Evolutionary conservation across 92 coral and sea anemone genomes (phyloP), one percentile per base, ranked within the genome.

Genomic region (Montipora capitata): DNA sequence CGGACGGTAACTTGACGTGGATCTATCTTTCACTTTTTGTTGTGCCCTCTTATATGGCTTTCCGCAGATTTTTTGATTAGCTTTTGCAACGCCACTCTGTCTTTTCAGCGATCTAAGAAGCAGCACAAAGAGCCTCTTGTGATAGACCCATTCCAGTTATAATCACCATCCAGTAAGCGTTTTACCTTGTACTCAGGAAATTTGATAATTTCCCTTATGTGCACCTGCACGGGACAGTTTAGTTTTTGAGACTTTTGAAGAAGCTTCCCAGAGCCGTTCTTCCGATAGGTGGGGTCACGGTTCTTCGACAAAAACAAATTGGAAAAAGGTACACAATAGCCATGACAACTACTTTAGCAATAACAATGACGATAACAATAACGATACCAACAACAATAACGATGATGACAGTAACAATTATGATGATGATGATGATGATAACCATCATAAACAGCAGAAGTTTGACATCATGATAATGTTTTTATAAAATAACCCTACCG

Each of bases 131-230:
- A 10, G 38, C n/a, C 62, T 61, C 41, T 73, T 57, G 41, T 69
- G 7, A 79, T 49, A 79, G 72, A 40, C 35, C 43, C 63, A 79
- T 79, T 63, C 52, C 12, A 61, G 54, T 61, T 79, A 40, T 49
- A 48, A 2, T 2, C 52, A 9, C 52, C 52, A 48, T 48, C 52
- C 10, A 48, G 52, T 39, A 51, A 73, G 20, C 78, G 78, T 73
- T 63, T 39, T 71, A 82, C 87, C 87, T 82, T 82, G 79, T 40
- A 71, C 69, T 71, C 87, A 35, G 79, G 79, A n/a, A 82, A 82
- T 43, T 70, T 71, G 77, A 82, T 72, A 51, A 57, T 72, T 15
- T 71, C 78, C 16, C 62, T 71, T 69, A 82, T 10, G 8, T 71
- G 79, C 11, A 72, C 79, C 20, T 61, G 66, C 7, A 13, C 27